Evolutionary conservation across 92 coral and sea anemone species (phyloP).

Genomic region (Metridium senile): DNA sequence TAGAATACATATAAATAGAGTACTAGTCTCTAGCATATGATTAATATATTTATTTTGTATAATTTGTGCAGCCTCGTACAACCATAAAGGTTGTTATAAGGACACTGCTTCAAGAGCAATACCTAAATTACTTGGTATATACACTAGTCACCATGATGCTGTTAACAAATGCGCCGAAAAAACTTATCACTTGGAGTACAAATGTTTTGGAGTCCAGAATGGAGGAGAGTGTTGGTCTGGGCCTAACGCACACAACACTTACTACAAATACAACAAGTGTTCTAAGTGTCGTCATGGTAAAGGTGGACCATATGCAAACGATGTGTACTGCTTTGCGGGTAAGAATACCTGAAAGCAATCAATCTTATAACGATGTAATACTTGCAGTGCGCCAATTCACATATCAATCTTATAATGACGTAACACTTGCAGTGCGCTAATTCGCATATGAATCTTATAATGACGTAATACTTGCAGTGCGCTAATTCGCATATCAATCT

Average conservation of each 20-base stretch:
- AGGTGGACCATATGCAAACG: slow-evolving; percentile 44
- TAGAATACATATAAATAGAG: too few species aligned
- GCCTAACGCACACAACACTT: slow-evolving; percentile 23
- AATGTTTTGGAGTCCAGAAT: slow-evolving; percentile 33
- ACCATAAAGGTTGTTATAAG: slow-evolving; percentile 14
- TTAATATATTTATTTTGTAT: neutral
- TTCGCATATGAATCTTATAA: too few species aligned
- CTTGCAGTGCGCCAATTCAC: too few species aligned
- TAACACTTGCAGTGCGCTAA: too few species aligned
- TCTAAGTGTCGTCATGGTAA: slow-evolving; percentile 28
- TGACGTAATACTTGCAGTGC: too few species aligned
- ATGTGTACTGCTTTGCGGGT: slow-evolving; percentile 37
- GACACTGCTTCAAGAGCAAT: slow-evolving; percentile 22
- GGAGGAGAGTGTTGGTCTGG: slow-evolving; percentile 48
- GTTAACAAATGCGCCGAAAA: slow-evolving; percentile 14
- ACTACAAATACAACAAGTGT: slow-evolving; percentile 28
- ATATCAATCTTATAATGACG: too few species aligned
- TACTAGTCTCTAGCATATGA: neutral
- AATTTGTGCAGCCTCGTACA: slow-evolving; percentile 6
- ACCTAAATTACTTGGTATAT: neutral
- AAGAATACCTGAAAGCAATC: neutral
- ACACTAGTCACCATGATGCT: neutral
- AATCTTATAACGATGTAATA: too few species aligned
- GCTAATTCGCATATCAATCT: too few species aligned
- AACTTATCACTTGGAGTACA: slow-evolving; percentile 2